Percentiles rank a stretch among this genome's conserved stretches.
Evolutionary conservation across 2,113 vertebrate genomes (phyloP).

Genomic region (Hyperopisus bebe): DNA sequence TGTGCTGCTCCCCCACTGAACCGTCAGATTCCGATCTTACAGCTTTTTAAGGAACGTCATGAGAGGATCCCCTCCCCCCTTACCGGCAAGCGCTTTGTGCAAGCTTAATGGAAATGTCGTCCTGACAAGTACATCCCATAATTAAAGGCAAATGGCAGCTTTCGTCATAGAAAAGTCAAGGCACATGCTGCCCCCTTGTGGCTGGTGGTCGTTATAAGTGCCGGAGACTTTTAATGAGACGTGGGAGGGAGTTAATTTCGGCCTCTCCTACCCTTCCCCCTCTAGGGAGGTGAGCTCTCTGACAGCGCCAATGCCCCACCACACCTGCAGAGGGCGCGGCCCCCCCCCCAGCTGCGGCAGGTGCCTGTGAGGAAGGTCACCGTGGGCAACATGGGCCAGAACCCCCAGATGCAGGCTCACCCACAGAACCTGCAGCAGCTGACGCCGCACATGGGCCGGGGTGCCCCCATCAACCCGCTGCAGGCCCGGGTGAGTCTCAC

Average conservation of each 20-base stretch:
- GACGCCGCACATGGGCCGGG: slow-evolving; percentile 67
- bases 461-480: slow-evolving; percentile 63
- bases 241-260: background rate
- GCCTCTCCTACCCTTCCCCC: slow-evolving; percentile 31
- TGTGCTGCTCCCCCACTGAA: slow-evolving; percentile 55
- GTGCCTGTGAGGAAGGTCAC: slow-evolving; percentile 81
- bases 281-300: slow-evolving; percentile 71
- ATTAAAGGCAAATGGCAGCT: background rate
- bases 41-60: slow-evolving; percentile 38
- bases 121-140: slow-evolving; percentile 1
- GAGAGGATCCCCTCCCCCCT: slow-evolving; percentile 46
- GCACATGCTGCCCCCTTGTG: slow-evolving; percentile 4
- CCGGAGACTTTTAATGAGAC: background rate
- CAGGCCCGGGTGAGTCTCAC: slow-evolving; percentile 56
- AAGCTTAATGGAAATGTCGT: slow-evolving; percentile 44
- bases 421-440: slow-evolving; percentile 52
- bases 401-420: slow-evolving; percentile 51
- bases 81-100: slow-evolving; percentile 40
- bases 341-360: slow-evolving; percentile 60
- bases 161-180: slow-evolving; percentile 22
- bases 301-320: slow-evolving; percentile 46
- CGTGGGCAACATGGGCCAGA: slow-evolving; percentile 60
- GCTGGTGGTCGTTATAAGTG: background rate
- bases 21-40: background rate
- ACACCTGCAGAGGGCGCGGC: slow-evolving; percentile 47